phyloP scores from a whole-genome alignment of 1,140 invertebrate species.

The Plectrocnemia conspersa region DNA sequence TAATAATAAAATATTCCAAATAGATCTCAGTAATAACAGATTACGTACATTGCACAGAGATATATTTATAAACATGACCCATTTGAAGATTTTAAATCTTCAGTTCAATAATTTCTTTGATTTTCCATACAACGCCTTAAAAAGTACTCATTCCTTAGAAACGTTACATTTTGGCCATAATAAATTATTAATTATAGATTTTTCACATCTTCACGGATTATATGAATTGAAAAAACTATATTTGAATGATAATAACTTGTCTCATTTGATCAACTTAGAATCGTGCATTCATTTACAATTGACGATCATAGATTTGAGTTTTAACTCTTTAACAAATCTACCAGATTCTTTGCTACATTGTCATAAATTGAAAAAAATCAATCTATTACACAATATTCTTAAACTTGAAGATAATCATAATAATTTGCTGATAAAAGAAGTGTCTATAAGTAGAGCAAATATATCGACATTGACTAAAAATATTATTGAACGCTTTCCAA shows the following conservation, averaged over 20 bases:
- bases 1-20: background rate
- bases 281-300: background rate
- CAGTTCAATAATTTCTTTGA: conserved; percentile 7
- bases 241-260: background rate
- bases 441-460: background rate
- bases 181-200: conserved; percentile 7
- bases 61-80: background rate
- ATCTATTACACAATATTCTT: background rate
- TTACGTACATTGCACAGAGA: background rate
- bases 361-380: conserved; percentile 2
- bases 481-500: background rate
- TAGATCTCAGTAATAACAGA: conserved; percentile 5
- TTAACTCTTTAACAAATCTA: conserved; percentile 5
- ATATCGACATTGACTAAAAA: background rate
- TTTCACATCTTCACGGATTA: conserved; percentile 7
- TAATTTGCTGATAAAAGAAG: background rate
- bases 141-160: background rate
- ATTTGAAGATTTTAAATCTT: background rate
- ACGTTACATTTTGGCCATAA: background rate
- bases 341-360: background rate
- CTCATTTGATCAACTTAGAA: background rate
- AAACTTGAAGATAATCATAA: conserved; percentile 1
- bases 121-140: conserved; percentile 5
- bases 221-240: background rate
- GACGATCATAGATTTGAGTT: background rate